phyloP scores from a whole-genome alignment of 2,888 invertebrate genomes.

The Catotricha subobsoleta region DNA sequence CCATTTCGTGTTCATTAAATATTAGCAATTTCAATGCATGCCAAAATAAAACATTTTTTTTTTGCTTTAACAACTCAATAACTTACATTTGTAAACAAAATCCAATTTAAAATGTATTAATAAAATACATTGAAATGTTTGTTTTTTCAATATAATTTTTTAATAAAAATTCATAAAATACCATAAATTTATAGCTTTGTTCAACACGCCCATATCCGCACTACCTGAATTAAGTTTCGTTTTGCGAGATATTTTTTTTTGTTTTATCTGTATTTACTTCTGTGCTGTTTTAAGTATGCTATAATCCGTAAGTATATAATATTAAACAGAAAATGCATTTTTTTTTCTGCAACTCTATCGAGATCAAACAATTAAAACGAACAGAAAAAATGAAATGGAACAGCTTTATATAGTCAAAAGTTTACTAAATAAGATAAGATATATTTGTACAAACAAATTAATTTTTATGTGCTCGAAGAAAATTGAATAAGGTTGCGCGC shows the following conservation, averaged over 20 bases:
- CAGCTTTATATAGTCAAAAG: no score
- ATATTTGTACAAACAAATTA: background rate
- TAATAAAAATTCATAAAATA: conserved; percentile 6
- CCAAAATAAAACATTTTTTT: no score
- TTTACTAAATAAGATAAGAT: background rate
- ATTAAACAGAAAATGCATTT: no score
- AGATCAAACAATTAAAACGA: background rate
- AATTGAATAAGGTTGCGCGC: conserved; percentile 1
- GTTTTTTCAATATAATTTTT: background rate
- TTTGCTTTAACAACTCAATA: conserved; percentile 4
- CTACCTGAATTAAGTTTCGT: conserved; percentile 8
- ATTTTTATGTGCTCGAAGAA: conserved; percentile 2
- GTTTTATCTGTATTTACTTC: no score
- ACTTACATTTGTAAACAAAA: conserved; percentile 1
- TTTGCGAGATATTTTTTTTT: background rate
- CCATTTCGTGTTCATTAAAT: no score
- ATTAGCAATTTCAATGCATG: no score
- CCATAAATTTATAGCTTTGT: conserved; percentile 5
- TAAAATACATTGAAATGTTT: background rate
- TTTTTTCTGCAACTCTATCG: no score
- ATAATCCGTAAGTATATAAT: no score
- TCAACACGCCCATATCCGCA: conserved; percentile 9
- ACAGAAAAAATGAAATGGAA: background rate
- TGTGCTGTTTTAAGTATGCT: no score
- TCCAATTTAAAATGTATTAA: conserved; percentile 2